Evolutionary conservation across 2,797 vertebrate genomes (phyloP), one percentile per base, ranked within the genome.

Genomic region (Sphenodon punctatus): DNA sequence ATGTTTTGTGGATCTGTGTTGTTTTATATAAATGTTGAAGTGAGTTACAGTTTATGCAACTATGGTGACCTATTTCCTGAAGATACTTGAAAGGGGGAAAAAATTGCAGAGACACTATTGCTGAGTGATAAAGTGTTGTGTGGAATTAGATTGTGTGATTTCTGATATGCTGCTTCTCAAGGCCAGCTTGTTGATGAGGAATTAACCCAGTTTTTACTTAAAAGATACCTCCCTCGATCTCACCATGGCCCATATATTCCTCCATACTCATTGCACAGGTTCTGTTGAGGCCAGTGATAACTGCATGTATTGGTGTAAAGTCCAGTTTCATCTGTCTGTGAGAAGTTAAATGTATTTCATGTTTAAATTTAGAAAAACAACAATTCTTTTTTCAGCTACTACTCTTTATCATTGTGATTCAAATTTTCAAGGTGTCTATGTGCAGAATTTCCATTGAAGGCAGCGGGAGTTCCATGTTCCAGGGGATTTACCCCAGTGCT

Each of bases 1-100:
- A 89, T 91, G 79, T 91, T 93, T 90, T 92, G 89, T 94, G 90
- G 94, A 84, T 91, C 88, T 91, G 74, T 95, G 92, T 94, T 93
- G 83, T 82, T 93, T 94, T 90, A 88, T 92, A 92, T 95, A 93
- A 90, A 90, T 94, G 88, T 92, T 93, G 88, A 90, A 89, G 78
- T 94, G 90, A 94, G 86, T 89, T 94, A 94, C 93, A 93, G 87
- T 93, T 92, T 95, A 93, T 92, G 94, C 90, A 94, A 95, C 90
- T 93, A 76, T 90, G 92, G 87, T 93, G 94, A 96, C 93, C 95
- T 95, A 94, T 97, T 96, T 98, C 97, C 98, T 99, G 98, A 97
- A 96, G 95, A 97, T 97, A 98, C 98, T 99, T 98, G 98, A 98
- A 98, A 92, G 93, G 92, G 77, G 92, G 94, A 90, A 91, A 87